Percentiles rank a stretch among this genome's conserved stretches.
phyloP scores from a whole-genome alignment of 2,888 invertebrate genomes.

The Ichneumoninae sp. region DNA sequence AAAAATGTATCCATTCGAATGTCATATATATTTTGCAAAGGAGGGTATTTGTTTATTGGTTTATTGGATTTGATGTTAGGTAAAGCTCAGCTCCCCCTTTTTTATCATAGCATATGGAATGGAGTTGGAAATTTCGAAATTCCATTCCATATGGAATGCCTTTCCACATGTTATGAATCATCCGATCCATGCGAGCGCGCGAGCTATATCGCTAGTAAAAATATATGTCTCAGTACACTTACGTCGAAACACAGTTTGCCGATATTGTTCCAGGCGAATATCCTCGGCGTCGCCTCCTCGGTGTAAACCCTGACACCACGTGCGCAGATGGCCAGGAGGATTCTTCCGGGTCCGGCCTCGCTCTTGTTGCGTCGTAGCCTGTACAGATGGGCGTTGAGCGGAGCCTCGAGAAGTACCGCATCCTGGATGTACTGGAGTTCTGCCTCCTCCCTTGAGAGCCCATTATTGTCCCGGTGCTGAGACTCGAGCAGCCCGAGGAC shows the following conservation, averaged over 20 bases:
- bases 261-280: constrained; percentile 98
- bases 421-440: constrained; percentile 95
- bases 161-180: no score
- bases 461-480: constrained; percentile 91
- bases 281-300: constrained; percentile 86
- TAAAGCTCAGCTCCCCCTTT: no score
- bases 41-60: no score
- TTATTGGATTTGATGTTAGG: no score
- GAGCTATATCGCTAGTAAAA: no score
- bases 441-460: constrained; percentile 92
- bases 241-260: constrained; percentile 97
- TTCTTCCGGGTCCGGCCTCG: constrained; percentile 91
- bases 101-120: no score
- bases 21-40: no score
- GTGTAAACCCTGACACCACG: constrained; percentile 95
- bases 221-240: constrained; percentile 74
- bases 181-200: no score
- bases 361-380: constrained; percentile 91
- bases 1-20: no score
- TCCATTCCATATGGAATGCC: no score
- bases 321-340: constrained; percentile 96
- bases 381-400: constrained; percentile 96
- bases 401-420: constrained; percentile 92
- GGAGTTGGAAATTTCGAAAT: no score
- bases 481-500: constrained; percentile 80